A percentile compares a stretch with the other conserved stretches of the same genome.
phyloP scores from a whole-genome alignment of 2,797 vertebrate species.

The Girardinus metallicus region DNA sequence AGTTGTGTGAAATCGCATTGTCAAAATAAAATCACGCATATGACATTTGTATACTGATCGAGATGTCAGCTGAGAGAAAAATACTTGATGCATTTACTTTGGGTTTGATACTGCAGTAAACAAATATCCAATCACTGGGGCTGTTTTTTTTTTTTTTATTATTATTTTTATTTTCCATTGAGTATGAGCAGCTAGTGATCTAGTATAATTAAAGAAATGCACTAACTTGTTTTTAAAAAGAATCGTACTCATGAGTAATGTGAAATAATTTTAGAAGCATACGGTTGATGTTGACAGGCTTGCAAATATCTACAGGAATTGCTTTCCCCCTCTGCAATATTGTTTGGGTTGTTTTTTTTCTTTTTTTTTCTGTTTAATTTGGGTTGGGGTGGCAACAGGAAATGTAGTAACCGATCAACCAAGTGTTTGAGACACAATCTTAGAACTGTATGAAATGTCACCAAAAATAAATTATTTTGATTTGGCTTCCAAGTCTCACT shows the following conservation, averaged over 20 bases:
- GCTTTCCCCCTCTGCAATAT: constrained; percentile 47
- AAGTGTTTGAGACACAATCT: constrained; percentile 85
- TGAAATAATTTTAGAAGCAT: constrained; percentile 83
- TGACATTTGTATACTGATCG: constrained; percentile 77
- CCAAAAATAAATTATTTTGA: constrained; percentile 89
- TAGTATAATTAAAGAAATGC: constrained; percentile 85
- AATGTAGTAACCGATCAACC: constrained; percentile 79
- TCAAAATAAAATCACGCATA: constrained; percentile 77
- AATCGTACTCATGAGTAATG: constrained; percentile 82
- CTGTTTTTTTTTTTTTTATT: constrained; percentile 45
- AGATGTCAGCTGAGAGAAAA: constrained; percentile 76
- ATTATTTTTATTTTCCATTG: constrained; percentile 58
- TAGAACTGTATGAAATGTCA: constrained; percentile 86
- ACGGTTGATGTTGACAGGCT: constrained; percentile 82
- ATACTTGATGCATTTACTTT: constrained; percentile 83
- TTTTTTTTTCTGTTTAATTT: constrained; percentile 66
- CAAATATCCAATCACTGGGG: constrained; percentile 82
- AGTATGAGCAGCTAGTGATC: constrained; percentile 85
- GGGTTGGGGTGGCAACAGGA: constrained; percentile 78
- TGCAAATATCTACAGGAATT: constrained; percentile 77
- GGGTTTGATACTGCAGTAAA: constrained; percentile 81
- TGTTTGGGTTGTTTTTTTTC: constrained; percentile 67
- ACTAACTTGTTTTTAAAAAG: constrained; percentile 82
- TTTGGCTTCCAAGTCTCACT: constrained; percentile 76
- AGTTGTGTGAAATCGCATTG: constrained; percentile 84